phyloP scores from a whole-genome alignment of 1,140 invertebrate genomes.

The Temnothorax nylanderi region DNA sequence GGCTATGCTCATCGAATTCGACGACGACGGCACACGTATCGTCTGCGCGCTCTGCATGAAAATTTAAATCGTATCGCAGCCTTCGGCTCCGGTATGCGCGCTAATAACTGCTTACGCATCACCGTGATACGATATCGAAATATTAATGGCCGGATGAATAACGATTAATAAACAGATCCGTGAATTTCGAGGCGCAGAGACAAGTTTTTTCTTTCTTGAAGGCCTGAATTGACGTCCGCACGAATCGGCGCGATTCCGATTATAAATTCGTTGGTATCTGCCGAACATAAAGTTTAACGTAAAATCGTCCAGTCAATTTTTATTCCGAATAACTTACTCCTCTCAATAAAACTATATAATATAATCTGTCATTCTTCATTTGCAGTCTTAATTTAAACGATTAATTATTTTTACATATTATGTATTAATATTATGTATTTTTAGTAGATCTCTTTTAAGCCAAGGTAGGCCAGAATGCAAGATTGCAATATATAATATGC shows the following conservation, averaged over 20 bases:
- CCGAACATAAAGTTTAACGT: neutral
- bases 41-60: constrained; percentile 29
- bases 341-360: neutral
- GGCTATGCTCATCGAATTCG: constrained; percentile 27
- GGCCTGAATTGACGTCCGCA: neutral
- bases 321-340: constrained; percentile 3
- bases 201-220: neutral
- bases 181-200: neutral
- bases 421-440: neutral
- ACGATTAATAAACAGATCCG: constrained; percentile 53
- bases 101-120: constrained; percentile 45
- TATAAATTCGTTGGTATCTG: neutral
- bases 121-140: constrained; percentile 29
- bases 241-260: neutral
- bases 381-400: neutral
- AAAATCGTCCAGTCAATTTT: neutral
- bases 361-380: neutral
- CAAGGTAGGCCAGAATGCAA: neutral
- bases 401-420: neutral
- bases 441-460: neutral
- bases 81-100: constrained; percentile 24
- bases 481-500: no score
- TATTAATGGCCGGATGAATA: constrained; percentile 69
- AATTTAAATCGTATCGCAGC: constrained; percentile 44
- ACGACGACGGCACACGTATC: neutral